A percentile compares a stretch with the other conserved stretches of the same genome.
Evolutionary conservation across 2,113 vertebrate genomes (phyloP).

Genomic region (Alouatta palliata): DNA sequence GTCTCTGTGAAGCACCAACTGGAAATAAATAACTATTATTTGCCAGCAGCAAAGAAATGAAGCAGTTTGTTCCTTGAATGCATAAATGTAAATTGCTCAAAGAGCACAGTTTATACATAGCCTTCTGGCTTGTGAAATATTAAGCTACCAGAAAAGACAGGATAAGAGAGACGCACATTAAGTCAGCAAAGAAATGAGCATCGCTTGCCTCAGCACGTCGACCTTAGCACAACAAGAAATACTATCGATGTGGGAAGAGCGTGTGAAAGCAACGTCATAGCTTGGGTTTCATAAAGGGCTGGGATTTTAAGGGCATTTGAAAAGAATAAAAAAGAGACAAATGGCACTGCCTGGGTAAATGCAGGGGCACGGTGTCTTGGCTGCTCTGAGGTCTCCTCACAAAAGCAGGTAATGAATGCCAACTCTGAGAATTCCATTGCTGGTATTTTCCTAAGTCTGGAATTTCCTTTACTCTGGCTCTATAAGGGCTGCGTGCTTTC

Average conservation of each 20-base stretch:
- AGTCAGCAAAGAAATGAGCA: conserved; percentile 14
- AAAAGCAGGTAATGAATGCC: not conserved
- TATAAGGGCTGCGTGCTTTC: not conserved
- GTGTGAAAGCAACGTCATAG: not conserved
- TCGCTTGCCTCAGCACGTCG: not conserved
- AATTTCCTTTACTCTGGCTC: not conserved
- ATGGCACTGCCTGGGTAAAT: not conserved
- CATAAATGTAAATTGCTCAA: conserved; percentile 34
- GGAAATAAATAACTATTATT: conserved; percentile 50
- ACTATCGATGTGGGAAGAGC: not conserved
- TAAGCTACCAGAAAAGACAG: conserved; percentile 12
- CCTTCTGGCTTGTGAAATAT: conserved; percentile 24
- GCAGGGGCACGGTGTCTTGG: not conserved
- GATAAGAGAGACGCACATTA: not conserved
- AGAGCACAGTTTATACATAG: not conserved
- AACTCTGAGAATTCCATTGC: not conserved
- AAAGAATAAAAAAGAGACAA: not conserved
- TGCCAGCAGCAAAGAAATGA: conserved; percentile 46
- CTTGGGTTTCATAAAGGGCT: not conserved
- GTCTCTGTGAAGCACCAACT: conserved; percentile 32
- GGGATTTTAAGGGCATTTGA: not conserved
- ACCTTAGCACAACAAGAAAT: not conserved
- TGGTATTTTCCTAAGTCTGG: not conserved
- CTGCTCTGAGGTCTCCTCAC: not conserved
- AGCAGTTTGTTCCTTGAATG: conserved; percentile 42